These are phyloP conservation scores for Drosophila kohkoa DNA, from an alignment of 1,140 invertebrate species.

Conservation along the genomic window DNA sequence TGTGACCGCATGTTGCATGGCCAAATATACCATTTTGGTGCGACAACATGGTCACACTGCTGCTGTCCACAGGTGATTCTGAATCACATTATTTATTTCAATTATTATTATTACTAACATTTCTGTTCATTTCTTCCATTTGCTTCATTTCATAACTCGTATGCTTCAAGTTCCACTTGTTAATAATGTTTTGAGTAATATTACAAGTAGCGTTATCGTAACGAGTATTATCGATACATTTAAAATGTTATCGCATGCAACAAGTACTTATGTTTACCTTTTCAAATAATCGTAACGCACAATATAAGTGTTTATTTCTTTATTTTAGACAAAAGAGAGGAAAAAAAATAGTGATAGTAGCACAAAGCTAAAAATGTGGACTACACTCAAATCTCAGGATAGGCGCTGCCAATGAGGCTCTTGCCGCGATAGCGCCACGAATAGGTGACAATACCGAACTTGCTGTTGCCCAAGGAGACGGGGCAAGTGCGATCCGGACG, in stretches of 20 bases:
- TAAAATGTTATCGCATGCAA: not conserved
- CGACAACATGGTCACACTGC: not conserved
- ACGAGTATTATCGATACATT: not conserved
- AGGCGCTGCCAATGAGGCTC: slow-evolving; percentile 92
- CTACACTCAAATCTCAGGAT: slow-evolving; percentile 88
- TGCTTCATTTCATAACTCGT: too few species aligned
- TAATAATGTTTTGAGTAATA: too few species aligned
- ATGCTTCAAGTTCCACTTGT: too few species aligned
- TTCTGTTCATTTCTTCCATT: too few species aligned
- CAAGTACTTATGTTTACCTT: not conserved
- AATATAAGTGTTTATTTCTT: slow-evolving; percentile 11
- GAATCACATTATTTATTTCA: not conserved
- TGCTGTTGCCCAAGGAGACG: slow-evolving; percentile 89
- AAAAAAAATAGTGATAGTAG: slow-evolving; percentile 10
- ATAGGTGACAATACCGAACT: slow-evolving; percentile 90
- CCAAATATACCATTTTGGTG: not conserved
- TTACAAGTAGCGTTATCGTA: not conserved
- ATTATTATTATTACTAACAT: not conserved
- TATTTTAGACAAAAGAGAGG: slow-evolving; percentile 29
- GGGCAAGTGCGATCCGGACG: slow-evolving; percentile 90
- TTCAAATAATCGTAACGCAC: too few species aligned
- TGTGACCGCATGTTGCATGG: not conserved
- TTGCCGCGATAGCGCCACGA: slow-evolving; percentile 91
- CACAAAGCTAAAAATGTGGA: not conserved
- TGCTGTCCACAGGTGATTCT: not conserved